Percentiles rank a stretch among this genome's conserved stretches.
Evolutionary conservation across 30 jellyfish, hydroid and myxozoan species (phyloP).

Genomic region (Morbakka virulenta): DNA sequence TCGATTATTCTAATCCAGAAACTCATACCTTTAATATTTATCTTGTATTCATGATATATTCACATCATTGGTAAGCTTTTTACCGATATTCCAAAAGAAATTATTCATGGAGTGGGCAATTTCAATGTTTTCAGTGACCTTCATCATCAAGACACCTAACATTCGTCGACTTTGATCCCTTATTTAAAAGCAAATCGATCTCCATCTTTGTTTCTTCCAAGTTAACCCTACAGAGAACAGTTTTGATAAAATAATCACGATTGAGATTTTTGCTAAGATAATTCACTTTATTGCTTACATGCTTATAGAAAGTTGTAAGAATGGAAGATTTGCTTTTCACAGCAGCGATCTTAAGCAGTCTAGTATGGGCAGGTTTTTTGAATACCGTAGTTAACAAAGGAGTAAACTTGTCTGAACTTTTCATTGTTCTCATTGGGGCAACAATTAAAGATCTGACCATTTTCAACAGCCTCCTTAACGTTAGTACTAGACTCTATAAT

Average conservation of each 20-base stretch:
- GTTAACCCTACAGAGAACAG: constrained; percentile 15
- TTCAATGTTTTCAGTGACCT: neutral
- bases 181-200: constrained; percentile 11
- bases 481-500: too few species aligned
- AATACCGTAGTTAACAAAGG: constrained; percentile 37
- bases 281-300: constrained; percentile 16
- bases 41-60: constrained; percentile 27
- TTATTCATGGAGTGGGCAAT: constrained; percentile 33
- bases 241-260: constrained; percentile 30
- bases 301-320: constrained; percentile 12
- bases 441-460: too few species aligned
- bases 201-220: constrained; percentile 26
- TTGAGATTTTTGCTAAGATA: constrained; percentile 18
- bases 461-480: too few species aligned
- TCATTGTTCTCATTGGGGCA: constrained; percentile 35
- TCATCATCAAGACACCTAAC: constrained; percentile 1
- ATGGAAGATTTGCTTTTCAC: constrained; percentile 14
- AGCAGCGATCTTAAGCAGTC: constrained; percentile 22
- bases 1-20: constrained; percentile 12
- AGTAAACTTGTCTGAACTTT: constrained; percentile 25
- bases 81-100: constrained; percentile 28
- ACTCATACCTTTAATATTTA: too few species aligned
- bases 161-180: neutral
- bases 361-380: constrained; percentile 17
- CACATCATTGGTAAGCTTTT: constrained; percentile 18